phyloP scores from a whole-genome alignment of 2,797 vertebrate species.

The Morelia viridis region DNA sequence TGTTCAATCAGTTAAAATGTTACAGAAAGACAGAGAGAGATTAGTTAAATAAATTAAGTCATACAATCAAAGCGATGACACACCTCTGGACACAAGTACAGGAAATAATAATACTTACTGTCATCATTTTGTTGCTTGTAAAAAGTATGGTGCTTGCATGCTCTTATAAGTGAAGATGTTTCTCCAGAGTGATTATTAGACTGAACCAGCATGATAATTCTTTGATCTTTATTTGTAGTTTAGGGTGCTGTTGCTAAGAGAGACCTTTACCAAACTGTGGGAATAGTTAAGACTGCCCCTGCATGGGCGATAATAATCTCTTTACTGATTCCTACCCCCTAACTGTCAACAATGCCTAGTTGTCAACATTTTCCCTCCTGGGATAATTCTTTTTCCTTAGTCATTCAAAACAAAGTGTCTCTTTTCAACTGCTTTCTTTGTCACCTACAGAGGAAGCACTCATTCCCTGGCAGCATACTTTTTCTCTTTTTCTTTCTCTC shows the following conservation, averaged over 20 bases:
- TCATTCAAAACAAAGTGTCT: constrained; percentile 5
- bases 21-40: neutral
- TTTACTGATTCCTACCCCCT: neutral
- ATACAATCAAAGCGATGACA: too few species aligned
- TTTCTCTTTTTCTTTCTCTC: neutral
- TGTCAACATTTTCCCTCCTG: neutral
- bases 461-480: neutral
- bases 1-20: neutral
- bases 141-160: neutral
- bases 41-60: neutral
- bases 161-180: neutral
- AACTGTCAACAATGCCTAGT: constrained; percentile 15
- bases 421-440: neutral
- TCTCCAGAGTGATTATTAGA: neutral
- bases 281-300: constrained; percentile 23
- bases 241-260: constrained; percentile 2
- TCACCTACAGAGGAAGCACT: neutral
- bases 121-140: neutral
- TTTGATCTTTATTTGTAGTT: constrained; percentile 16
- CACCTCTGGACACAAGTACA: neutral
- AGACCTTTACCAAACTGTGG: constrained; percentile 25
- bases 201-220: neutral
- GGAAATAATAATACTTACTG: neutral
- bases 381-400: neutral
- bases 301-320: constrained; percentile 19